Evolutionary conservation across 2,888 invertebrate genomes (phyloP), one percentile per base, ranked within the genome.

Genomic region (Lithophane ornitopus): DNA sequence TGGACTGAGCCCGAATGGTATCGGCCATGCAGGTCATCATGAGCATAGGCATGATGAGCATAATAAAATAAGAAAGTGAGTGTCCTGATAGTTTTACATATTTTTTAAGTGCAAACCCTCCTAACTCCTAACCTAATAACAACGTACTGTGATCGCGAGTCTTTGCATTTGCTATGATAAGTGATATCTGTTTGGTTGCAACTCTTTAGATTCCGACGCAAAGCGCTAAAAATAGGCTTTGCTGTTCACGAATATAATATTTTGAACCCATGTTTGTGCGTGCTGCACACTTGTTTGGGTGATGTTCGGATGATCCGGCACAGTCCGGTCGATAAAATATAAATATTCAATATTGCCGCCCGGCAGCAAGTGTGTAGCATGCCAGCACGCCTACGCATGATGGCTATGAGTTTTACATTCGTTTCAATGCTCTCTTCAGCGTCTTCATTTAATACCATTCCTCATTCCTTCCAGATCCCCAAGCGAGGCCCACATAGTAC

Each of bases 11-110:
- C 95, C 96, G 0, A 96, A 96, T 77, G 96, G 96, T n/a, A 79
- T 95, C 19, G 93, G 92, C 28, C 94, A 94, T 80, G 91, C 92
- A 69, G 91, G 93, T 22, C 94, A 94, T 14, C 94, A 94, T 79
- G 94, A 95, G 3, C 93, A 94, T 74, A 93, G 79, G 85, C 89
- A 91, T 67, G 93, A 94, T 76, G 92, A 94, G 68, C 93, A 92
- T 88, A 90, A 84, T 85, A 93, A 90, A 91, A 92, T 95, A 22
- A 94, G 89, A 88, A 95, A 94, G 96, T 96, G 84, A 94, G 95
- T 93, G 12, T 65, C 22, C 22, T 56, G 22, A 14, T 19, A 9
- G 1, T 61, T 41, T 22, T 46, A 7, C 16, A 71, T 14, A 26
- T 66, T 61, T 44, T 49, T 28, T 28, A 34, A 22, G 3, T 14